Percentiles rank a stretch among this genome's conserved stretches.
Conservation (phyloP, 2,113 vertebrate species). For the Aphyosemion australe region DNA sequence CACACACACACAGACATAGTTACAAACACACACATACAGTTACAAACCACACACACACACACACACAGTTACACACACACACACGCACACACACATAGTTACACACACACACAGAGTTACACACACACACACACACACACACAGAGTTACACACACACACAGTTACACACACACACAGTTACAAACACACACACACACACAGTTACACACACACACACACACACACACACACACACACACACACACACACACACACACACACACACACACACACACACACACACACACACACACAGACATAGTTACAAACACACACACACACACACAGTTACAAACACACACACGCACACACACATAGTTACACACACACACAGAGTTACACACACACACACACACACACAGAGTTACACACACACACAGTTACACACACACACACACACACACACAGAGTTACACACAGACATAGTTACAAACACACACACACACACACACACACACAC, state of each 20-base stretch:
- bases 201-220: no score
- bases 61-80: slow-evolving; percentile 74
- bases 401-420: slow-evolving; percentile 3
- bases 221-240: slow-evolving; percentile 68
- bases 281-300: no score
- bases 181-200: background rate
- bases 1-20: no score
- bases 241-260: slow-evolving; percentile 7
- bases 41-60: no score
- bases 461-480: slow-evolving; percentile 33
- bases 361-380: background rate
- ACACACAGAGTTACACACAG: no score
- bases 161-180: no score
- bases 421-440: no score
- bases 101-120: no score
- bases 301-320: background rate
- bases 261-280: slow-evolving; percentile 1
- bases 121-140: no score
- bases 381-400: slow-evolving; percentile 10
- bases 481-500: slow-evolving; percentile 81
- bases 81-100: slow-evolving; percentile 1
- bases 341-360: slow-evolving; percentile 88
- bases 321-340: no score
- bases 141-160: background rate
- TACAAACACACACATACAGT: background rate